These are phyloP conservation scores for Margarornis squamiger DNA, from an alignment of 2,797 vertebrate genomes.

Conservation along the genomic window DNA sequence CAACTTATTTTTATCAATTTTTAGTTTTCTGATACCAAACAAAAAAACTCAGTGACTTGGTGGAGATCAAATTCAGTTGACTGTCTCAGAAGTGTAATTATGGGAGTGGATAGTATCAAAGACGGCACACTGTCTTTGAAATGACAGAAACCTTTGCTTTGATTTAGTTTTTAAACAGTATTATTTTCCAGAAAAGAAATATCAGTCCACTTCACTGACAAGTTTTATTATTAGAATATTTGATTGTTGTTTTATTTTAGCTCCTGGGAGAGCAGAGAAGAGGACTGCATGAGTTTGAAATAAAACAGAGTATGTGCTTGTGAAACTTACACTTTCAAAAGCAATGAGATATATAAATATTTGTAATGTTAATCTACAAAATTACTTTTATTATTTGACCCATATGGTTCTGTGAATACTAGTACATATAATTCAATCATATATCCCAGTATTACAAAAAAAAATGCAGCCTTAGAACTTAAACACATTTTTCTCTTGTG, in stretches of 20 bases:
- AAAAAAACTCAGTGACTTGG: not conserved
- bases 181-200: constrained; percentile 31
- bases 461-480: constrained; percentile 48
- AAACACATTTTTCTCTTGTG: constrained; percentile 58
- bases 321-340: constrained; percentile 48
- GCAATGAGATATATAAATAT: constrained; percentile 58
- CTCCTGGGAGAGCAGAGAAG: not conserved
- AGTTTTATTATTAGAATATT: constrained; percentile 45
- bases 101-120: constrained; percentile 10
- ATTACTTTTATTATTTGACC: constrained; percentile 60
- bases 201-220: constrained; percentile 4
- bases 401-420: constrained; percentile 33
- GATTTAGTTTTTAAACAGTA: constrained; percentile 17
- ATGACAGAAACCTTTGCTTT: constrained; percentile 12
- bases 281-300: not conserved
- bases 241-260: not conserved
- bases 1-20: not conserved
- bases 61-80: constrained; percentile 4
- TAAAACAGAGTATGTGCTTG: constrained; percentile 15
- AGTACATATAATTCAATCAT: constrained; percentile 11
- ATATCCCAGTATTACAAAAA: constrained; percentile 9
- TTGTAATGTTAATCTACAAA: constrained; percentile 47
- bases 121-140: not conserved
- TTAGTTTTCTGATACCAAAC: not conserved
- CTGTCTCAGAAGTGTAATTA: not conserved